phyloP scores from a whole-genome alignment of 2,888 invertebrate genomes.

The Torymus texanus region DNA sequence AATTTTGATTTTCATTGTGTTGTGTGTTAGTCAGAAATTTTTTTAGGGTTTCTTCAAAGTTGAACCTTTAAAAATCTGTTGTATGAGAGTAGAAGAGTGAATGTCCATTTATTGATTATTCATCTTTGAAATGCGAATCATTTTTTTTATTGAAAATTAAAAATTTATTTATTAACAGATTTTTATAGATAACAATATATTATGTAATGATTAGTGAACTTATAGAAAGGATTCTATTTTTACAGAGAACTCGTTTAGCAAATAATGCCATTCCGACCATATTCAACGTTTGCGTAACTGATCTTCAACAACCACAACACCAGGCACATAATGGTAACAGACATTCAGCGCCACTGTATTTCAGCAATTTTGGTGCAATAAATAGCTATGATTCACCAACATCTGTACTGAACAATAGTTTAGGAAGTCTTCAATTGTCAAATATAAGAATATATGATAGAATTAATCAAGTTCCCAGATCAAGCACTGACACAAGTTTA shows the following conservation, averaged over 20 bases:
- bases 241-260: conserved; percentile 27
- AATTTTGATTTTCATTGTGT: no score
- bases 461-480: not conserved
- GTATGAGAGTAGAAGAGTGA: no score
- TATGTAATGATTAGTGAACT: no score
- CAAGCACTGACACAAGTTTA: conserved; percentile 22
- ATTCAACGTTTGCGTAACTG: not conserved
- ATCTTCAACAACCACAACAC: not conserved
- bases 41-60: no score
- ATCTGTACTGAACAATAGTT: not conserved
- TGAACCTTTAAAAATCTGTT: not conserved
- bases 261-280: conserved; percentile 36
- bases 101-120: not conserved
- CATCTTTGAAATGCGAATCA: not conserved
- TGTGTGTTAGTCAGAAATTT: no score
- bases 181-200: no score
- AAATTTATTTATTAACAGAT: not conserved
- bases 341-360: not conserved
- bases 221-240: conserved; percentile 18
- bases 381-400: not conserved
- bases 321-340: not conserved
- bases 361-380: not conserved
- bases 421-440: conserved; percentile 2
- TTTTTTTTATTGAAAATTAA: conserved; percentile 1
- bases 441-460: not conserved